phyloP scores from a whole-genome alignment of 1,140 invertebrate genomes.

The Brachionus paranguensis region DNA sequence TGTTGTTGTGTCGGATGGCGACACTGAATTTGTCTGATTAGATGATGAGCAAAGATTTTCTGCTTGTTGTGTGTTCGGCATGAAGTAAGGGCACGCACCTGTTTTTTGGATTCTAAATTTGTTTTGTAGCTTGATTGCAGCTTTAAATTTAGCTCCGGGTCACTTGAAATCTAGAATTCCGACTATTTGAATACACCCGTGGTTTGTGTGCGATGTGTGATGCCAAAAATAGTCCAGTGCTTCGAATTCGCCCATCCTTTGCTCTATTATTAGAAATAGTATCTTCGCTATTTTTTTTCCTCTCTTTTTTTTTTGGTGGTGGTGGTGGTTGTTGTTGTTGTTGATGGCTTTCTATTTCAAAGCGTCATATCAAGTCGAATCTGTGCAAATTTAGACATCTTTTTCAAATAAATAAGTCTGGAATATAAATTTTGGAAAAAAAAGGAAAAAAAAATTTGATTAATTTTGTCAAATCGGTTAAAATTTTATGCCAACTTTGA shows the following conservation, averaged over 20 bases:
- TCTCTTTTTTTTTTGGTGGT: no score
- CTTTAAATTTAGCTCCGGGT: conserved; percentile 3
- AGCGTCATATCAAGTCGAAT: no score
- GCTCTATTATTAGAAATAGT: not conserved
- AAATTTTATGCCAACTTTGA: no score
- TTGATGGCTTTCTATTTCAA: no score
- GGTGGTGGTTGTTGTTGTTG: no score
- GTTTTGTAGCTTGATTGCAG: not conserved
- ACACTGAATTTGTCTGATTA: not conserved
- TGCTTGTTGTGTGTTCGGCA: no score
- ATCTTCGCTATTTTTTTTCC: not conserved
- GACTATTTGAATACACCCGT: not conserved
- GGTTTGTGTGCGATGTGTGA: not conserved
- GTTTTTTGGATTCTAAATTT: not conserved
- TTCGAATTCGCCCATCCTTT: not conserved
- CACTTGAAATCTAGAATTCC: not conserved
- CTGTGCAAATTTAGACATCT: no score
- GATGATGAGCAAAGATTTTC: not conserved
- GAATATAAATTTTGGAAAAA: no score
- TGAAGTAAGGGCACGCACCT: no score
- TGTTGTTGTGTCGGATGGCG: not conserved
- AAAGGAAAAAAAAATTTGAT: no score
- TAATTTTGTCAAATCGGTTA: no score
- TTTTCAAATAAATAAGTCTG: no score
- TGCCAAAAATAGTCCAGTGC: not conserved